A percentile compares a stretch with the other conserved stretches of the same genome.
Conservation (phyloP, 2,888 invertebrate genomes). For the Ectobius pallidus region DNA sequence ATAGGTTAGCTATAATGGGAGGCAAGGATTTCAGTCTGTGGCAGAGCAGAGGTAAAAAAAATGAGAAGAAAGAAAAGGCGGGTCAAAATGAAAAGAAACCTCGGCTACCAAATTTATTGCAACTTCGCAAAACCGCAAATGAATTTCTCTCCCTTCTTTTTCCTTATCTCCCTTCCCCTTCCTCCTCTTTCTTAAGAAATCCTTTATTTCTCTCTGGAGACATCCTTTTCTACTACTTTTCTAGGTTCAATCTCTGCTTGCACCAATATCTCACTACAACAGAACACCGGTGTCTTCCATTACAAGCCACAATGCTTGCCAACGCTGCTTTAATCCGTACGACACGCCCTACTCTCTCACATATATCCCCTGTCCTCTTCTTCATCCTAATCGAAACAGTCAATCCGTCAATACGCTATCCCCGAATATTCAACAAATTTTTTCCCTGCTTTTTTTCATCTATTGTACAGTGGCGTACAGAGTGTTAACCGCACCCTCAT, state of each 20-base stretch:
- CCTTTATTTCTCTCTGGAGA: constrained; percentile 38
- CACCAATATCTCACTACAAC: constrained; percentile 22
- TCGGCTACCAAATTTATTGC: constrained; percentile 39
- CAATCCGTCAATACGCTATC: not conserved
- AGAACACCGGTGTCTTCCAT: not conserved
- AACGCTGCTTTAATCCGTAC: constrained; percentile 23
- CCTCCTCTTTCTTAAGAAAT: constrained; percentile 13
- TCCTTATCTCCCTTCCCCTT: not conserved
- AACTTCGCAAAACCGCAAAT: constrained; percentile 39
- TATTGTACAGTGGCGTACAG: no score
- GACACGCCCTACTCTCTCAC: constrained; percentile 3
- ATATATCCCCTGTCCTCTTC: not conserved
- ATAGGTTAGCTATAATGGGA: constrained; percentile 18
- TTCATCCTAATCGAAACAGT: not conserved
- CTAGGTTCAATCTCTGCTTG: constrained; percentile 19
- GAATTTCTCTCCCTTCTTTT: constrained; percentile 32
- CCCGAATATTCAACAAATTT: constrained; percentile 1
- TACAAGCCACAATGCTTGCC: constrained; percentile 8
- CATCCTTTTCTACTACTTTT: constrained; percentile 37
- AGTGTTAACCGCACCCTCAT: no score
- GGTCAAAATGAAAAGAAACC: constrained; percentile 20
- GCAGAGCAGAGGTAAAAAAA: not conserved
- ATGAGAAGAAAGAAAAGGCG: constrained; percentile 6
- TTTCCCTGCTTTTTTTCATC: no score
- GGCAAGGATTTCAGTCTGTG: not conserved